Evolutionary conservation across 2,113 vertebrate species (phyloP).

Genomic region (Naja naja): DNA sequence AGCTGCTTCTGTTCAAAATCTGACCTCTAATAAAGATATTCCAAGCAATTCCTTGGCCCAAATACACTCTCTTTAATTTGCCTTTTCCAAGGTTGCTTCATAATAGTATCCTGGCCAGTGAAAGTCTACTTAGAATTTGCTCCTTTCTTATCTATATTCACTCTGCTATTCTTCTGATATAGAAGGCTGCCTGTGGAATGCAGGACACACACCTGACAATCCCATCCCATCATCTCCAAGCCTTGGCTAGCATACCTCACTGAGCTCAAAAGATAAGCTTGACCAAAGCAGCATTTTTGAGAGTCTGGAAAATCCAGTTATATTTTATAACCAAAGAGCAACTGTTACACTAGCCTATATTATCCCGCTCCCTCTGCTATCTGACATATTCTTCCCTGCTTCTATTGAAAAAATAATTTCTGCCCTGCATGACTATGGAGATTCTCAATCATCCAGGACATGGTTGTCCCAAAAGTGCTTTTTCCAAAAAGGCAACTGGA

Average conservation of each 20-base stretch:
- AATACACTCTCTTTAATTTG: neutral
- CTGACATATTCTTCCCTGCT: neutral
- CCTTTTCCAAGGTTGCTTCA: neutral
- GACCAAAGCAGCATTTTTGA: neutral
- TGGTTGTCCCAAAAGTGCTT: no score
- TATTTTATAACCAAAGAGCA: neutral
- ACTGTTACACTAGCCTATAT: neutral
- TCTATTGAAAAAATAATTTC: neutral
- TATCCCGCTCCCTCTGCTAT: neutral
- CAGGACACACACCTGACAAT: neutral
- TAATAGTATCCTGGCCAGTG: neutral
- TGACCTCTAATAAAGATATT: neutral
- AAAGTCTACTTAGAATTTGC: neutral
- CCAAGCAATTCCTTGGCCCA: neutral
- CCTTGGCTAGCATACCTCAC: neutral
- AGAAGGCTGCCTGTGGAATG: neutral
- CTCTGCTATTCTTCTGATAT: neutral
- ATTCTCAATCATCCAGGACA: no score
- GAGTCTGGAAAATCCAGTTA: neutral
- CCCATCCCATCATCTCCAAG: neutral
- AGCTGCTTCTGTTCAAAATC: neutral
- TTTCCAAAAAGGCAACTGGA: no score
- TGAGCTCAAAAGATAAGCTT: neutral
- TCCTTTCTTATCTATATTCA: neutral
- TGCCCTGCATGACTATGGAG: neutral